A percentile compares a stretch with the other conserved stretches of the same genome.
These are phyloP conservation scores for Gymnogyps californianus DNA, from an alignment of 2,113 vertebrate genomes.

Conservation along the genomic window DNA sequence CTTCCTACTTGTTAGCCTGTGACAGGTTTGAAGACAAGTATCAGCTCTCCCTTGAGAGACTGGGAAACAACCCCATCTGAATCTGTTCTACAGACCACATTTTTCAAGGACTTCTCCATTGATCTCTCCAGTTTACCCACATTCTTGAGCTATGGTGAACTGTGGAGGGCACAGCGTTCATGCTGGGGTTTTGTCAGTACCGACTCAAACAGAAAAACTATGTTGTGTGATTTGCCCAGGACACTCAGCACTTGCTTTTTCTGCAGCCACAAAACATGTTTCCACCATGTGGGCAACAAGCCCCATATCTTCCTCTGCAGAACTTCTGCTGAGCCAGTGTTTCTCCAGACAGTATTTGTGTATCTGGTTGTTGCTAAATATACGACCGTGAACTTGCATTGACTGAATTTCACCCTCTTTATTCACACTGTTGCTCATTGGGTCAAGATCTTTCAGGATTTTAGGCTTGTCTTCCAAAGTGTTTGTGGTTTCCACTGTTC, in stretches of 20 bases:
- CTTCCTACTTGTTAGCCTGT: neutral
- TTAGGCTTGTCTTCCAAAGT: neutral
- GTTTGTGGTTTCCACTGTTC: neutral
- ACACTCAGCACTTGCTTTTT: neutral
- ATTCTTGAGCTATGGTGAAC: neutral
- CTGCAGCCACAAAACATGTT: neutral
- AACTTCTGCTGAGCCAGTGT: neutral
- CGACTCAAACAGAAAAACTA: neutral
- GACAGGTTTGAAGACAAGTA: neutral
- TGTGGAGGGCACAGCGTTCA: neutral
- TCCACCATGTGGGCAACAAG: neutral
- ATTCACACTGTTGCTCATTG: neutral
- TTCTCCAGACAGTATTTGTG: neutral
- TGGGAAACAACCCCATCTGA: neutral
- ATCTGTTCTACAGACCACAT: neutral
- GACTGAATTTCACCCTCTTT: neutral
- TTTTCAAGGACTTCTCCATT: neutral
- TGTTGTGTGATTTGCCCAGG: neutral
- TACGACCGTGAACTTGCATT: neutral
- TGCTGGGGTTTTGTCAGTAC: neutral
- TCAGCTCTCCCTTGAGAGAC: neutral
- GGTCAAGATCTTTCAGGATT: neutral
- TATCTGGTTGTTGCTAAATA: neutral
- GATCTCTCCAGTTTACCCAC: neutral
- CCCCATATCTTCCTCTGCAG: neutral